Conservation (phyloP, 2,113 vertebrate species). For the Chaenocephalus aceratus region DNA sequence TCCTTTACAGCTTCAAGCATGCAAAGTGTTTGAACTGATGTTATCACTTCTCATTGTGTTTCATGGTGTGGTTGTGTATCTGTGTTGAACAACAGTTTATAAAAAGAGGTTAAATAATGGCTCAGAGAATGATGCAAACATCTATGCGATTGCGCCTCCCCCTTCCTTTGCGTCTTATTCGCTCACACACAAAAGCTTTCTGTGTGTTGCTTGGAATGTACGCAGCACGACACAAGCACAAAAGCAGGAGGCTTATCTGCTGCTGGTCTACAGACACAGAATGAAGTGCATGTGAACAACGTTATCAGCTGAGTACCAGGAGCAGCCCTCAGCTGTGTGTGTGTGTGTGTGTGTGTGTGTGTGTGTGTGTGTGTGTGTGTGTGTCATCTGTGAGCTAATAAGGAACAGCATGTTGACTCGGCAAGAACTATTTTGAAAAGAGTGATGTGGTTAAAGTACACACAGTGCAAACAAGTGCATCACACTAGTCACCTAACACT, state of each 20-base stretch:
- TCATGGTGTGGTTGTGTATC: not conserved
- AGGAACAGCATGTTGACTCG: constrained; percentile 53
- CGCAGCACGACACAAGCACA: not conserved
- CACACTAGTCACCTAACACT: not conserved
- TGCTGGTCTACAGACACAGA: constrained; percentile 48
- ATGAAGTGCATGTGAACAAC: constrained; percentile 55
- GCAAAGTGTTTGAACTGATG: not conserved
- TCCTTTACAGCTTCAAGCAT: constrained; percentile 23
- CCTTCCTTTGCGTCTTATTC: constrained; percentile 3
- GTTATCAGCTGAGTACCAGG: constrained; percentile 76
- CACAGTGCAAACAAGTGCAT: constrained; percentile 12
- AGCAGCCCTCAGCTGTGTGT: constrained; percentile 41
- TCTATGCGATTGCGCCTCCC: constrained; percentile 4
- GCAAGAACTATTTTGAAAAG: constrained; percentile 55
- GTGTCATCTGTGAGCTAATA: constrained; percentile 72
- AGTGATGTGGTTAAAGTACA: constrained; percentile 50
- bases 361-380: constrained; percentile 10
- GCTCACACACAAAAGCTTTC: constrained; percentile 1
- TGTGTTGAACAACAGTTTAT: constrained; percentile 5
- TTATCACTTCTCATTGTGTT: not conserved
- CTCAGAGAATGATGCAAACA: constrained; percentile 46
- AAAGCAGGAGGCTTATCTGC: constrained; percentile 48
- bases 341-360: constrained; percentile 23
- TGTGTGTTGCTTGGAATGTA: constrained; percentile 14
- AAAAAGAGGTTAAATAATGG: constrained; percentile 9